Evolutionary conservation across 2,888 invertebrate genomes (phyloP).

Genomic region (Criorhina ranunculi): DNA sequence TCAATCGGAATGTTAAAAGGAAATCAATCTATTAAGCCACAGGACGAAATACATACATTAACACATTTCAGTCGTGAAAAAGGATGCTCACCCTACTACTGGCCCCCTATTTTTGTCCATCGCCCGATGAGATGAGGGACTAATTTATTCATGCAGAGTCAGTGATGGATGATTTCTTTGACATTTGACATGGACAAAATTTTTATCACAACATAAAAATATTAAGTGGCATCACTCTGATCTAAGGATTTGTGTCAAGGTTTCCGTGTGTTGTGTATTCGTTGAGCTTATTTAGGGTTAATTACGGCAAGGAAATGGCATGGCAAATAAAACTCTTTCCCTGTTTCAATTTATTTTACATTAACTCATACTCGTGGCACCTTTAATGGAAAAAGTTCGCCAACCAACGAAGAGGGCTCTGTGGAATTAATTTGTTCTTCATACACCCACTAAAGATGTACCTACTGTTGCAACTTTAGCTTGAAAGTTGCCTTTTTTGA

Average conservation of each 20-base stretch:
- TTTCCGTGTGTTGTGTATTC: neutral
- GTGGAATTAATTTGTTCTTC: neutral
- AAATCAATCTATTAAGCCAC: neutral
- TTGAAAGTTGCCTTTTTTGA: constrained; percentile 14
- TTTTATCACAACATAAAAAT: neutral
- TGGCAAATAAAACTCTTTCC: neutral
- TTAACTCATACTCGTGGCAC: neutral
- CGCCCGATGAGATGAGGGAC: neutral
- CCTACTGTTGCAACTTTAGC: neutral
- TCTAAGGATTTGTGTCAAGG: neutral
- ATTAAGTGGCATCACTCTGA: neutral
- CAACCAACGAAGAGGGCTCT: neutral
- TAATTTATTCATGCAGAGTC: constrained; percentile 32
- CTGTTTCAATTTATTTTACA: neutral
- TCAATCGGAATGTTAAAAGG: neutral
- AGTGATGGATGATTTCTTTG: constrained; percentile 30
- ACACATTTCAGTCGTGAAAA: neutral
- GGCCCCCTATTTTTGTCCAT: neutral
- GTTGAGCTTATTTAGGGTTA: neutral
- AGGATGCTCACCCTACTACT: neutral
- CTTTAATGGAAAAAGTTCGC: constrained; percentile 4
- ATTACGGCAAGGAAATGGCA: neutral
- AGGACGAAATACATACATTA: too few relatives aligned
- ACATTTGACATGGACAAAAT: constrained; percentile 10
- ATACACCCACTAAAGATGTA: neutral